Percentiles rank a stretch among this genome's conserved stretches.
Evolutionary conservation across 2,888 invertebrate genomes (phyloP).

Genomic region (Leptogaster cylindrica): DNA sequence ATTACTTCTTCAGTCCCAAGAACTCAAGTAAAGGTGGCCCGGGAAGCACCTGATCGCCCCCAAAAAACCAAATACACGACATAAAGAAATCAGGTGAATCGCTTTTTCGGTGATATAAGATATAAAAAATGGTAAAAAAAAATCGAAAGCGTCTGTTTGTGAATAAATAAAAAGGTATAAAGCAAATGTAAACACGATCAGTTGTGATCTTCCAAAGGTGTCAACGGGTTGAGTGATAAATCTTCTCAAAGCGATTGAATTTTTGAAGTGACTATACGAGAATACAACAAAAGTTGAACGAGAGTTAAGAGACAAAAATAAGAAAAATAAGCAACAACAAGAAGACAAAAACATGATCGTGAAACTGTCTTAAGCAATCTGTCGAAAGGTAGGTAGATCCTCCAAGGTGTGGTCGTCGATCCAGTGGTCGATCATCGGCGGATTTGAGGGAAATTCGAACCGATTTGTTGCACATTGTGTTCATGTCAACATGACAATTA

Average conservation of each 20-base stretch:
- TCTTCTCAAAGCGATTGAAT: slow-evolving; percentile 7
- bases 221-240: slow-evolving; percentile 35
- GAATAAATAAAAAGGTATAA: too few species aligned
- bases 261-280: background rate
- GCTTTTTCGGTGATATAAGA: too few species aligned
- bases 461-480: slow-evolving; percentile 35
- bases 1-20: too few species aligned
- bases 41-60: too few species aligned
- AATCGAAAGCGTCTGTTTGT: too few species aligned
- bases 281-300: background rate
- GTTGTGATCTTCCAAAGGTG: slow-evolving; percentile 7
- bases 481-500: slow-evolving; percentile 33
- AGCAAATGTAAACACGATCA: slow-evolving; percentile 21
- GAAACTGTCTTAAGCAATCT: slow-evolving; percentile 12
- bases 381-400: slow-evolving; percentile 17
- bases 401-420: slow-evolving; percentile 17
- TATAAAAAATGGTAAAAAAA: too few species aligned
- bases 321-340: background rate
- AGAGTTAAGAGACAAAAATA: too few species aligned
- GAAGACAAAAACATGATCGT: background rate
- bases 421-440: slow-evolving; percentile 13
- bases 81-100: too few species aligned
- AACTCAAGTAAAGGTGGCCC: too few species aligned
- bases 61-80: too few species aligned
- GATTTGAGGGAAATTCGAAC: slow-evolving; percentile 22